phyloP scores from a whole-genome alignment of 92 coral and sea anemone genomes.

The Palythoa grandis region DNA sequence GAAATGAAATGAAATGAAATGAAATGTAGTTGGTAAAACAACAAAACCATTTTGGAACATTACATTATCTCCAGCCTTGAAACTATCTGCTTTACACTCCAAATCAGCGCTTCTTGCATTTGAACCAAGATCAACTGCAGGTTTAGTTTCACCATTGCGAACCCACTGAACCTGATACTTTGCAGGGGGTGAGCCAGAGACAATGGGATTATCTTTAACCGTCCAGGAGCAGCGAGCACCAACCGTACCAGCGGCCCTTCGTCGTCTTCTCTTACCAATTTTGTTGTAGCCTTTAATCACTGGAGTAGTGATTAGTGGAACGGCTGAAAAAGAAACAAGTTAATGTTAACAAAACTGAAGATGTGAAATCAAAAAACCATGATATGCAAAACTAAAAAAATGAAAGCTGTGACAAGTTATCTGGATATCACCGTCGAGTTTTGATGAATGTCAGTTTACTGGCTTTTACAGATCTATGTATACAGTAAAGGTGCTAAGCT shows the following conservation, averaged over 20 bases:
- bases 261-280: not conserved
- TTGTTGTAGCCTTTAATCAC: not conserved
- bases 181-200: not conserved
- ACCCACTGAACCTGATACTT: conserved; percentile 41
- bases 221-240: conserved; percentile 22
- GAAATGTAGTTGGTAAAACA: too few relatives aligned
- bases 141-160: not conserved
- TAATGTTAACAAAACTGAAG: not conserved
- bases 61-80: conserved; percentile 35
- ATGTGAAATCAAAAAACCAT: too few relatives aligned
- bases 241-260: conserved; percentile 13
- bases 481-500: too few relatives aligned
- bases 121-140: not conserved
- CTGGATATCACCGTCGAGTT: too few relatives aligned
- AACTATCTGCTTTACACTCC: not conserved
- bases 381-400: too few relatives aligned
- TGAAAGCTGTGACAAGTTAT: too few relatives aligned
- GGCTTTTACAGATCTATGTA: too few relatives aligned
- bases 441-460: too few relatives aligned
- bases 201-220: conserved; percentile 18
- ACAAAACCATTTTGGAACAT: not conserved
- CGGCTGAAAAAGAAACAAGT: not conserved
- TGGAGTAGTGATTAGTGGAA: conserved; percentile 5
- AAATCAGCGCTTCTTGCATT: not conserved
- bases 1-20: too few relatives aligned